Conservation (phyloP, 2,113 vertebrate species). For the Dendrocopos noguchii region DNA sequence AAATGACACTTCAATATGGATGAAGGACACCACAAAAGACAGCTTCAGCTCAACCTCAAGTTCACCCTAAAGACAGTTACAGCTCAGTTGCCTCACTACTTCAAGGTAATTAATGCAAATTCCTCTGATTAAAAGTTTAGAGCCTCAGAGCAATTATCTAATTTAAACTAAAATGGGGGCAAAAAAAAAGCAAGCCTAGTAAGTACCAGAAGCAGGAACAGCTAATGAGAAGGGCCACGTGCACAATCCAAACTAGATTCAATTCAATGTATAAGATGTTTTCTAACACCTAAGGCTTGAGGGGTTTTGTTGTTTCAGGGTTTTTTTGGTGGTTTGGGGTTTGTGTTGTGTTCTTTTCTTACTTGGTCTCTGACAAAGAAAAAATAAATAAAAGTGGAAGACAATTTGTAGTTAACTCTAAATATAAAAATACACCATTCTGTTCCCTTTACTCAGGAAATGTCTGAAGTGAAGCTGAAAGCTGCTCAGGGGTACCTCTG, state of each 20-base stretch:
- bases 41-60: slow-evolving; percentile 12
- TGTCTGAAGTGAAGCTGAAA: not conserved
- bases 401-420: not conserved
- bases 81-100: not conserved
- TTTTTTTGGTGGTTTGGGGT: not conserved
- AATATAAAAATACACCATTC: not conserved
- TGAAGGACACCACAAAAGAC: not conserved
- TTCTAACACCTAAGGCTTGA: not conserved
- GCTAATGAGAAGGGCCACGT: not conserved
- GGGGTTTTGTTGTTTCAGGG: not conserved
- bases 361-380: not conserved
- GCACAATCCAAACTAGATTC: not conserved
- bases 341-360: too few species aligned
- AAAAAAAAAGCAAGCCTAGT: not conserved
- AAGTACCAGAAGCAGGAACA: slow-evolving; percentile 6
- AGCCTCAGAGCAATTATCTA: slow-evolving; percentile 24
- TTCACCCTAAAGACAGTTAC: slow-evolving; percentile 31
- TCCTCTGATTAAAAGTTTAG: slow-evolving; percentile 27
- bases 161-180: slow-evolving; percentile 5
- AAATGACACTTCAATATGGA: not conserved
- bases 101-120: slow-evolving; percentile 55
- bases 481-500: too few species aligned
- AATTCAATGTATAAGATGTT: not conserved
- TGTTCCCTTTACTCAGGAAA: not conserved
- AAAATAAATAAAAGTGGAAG: not conserved